Conservation (phyloP, 2,888 invertebrate species). For the Dasypolia templi region DNA sequence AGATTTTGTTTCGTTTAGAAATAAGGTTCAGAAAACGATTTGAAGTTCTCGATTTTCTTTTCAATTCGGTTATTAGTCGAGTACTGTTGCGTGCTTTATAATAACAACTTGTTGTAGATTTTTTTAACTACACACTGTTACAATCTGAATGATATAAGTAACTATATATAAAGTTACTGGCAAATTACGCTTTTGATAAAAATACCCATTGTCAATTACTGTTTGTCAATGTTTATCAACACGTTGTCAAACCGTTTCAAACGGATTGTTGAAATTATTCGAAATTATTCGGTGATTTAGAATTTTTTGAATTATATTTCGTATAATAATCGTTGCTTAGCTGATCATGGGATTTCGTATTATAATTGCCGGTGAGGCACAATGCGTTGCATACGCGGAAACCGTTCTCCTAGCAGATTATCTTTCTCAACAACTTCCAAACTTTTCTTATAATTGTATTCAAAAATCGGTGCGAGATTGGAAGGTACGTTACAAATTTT, state of each 20-base stretch:
- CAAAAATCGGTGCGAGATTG: slow-evolving; percentile 87
- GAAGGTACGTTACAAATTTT: slow-evolving; percentile 79
- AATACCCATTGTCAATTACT: not conserved
- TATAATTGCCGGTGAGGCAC: slow-evolving; percentile 89
- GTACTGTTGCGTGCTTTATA: not conserved
- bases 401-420: slow-evolving; percentile 89
- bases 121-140: not conserved
- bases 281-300: not conserved
- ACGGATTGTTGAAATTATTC: not conserved
- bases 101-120: not conserved
- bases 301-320: not conserved
- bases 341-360: slow-evolving; percentile 86
- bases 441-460: slow-evolving; percentile 88
- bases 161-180: not conserved
- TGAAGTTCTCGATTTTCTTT: not conserved
- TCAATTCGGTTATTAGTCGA: not conserved
- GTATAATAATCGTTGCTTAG: not conserved
- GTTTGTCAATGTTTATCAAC: not conserved
- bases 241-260: slow-evolving; percentile 13
- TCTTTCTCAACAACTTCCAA: slow-evolving; percentile 88
- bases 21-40: not conserved
- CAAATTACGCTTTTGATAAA: not conserved
- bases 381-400: slow-evolving; percentile 89
- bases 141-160: not conserved
- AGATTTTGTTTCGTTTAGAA: slow-evolving; percentile 35